Base-by-base conservation (phyloP, 2,797 vertebrate genomes). In the Neosilurus hyrtlii region DNA sequence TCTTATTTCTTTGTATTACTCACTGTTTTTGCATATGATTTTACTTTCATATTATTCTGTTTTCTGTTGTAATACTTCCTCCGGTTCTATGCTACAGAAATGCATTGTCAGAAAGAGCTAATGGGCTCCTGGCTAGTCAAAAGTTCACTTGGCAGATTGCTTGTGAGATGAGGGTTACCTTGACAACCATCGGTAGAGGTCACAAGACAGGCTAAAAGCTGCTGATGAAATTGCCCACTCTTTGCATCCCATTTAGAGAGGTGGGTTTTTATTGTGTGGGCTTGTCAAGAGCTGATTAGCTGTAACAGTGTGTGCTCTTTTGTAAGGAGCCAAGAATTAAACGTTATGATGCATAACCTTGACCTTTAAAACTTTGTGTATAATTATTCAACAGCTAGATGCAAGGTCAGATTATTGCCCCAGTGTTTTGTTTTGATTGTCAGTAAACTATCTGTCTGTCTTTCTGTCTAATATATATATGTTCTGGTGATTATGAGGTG, bases 221-320 rank as follows among this genome's bases (percentile, higher is more conserved):
- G 88, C 89, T 89, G 89, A 93, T 93, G 87, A 91, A 92, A 92
- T 92, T 91, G 90, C 89, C 85, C 89, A 90, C 90, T 82, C 90
- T 92, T 92, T 91, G 91, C 90, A 82, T 84, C 57, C 59, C 76
- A 84, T 85, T 82, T 83, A 57, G 43, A 90, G 91, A 26, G 71
- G 80, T 80, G 80, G 81, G 78, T 76, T 84, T 80, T 80, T 65
- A 84, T 80, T 75, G 79, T 81, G 80, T 84, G 26, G 80, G 75
- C 73, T 84, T 80, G 83, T 82, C 76, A 86, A 80, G 70, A 82
- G 80, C 54, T 81, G 78, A 86, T 83, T 77, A 83, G 84, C 49
- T 59, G 14, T 35, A 66, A 57, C 35, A 51, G 63, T 68, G 43
- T 43, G 26, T 51, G 61, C 59, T 57, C 72, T 73, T 82, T 79